Evolutionary conservation across 1,140 invertebrate genomes (phyloP), one percentile per base, ranked within the genome.

Genomic region (Drosophila leontia): DNA sequence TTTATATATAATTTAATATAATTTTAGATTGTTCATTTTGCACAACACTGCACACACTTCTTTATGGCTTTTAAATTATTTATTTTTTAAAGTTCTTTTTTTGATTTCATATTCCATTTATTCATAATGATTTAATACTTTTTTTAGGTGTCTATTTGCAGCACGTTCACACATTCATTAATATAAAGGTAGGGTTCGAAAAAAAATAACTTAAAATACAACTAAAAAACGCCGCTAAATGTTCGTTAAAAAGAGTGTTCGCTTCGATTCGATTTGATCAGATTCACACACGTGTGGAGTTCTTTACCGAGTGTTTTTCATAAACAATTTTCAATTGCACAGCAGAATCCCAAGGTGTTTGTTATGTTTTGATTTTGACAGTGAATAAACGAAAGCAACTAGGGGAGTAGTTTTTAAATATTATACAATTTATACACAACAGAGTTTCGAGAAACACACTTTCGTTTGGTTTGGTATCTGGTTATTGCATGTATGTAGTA

Each of bases 301-400:
- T 78, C 45, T 78, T 67, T 82, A 65, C 75, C 63, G 55, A 88
- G 86, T 88, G 85, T 88, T 88, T 88, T 88, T 88, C 85, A 82
- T 70, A 68, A 80, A 63, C 57, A 59, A 69, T 69, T 78, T 56
- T 79, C 59, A 71, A 50, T 79, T 81, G 60, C 85, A 90, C 85
- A 85, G 53, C 53, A 78, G 71, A 84, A 58, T 65, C 65, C 50
- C 60, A 60, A 37, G 48, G 64, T 64, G 70, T 53, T 56, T 56
- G 53, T 39, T 56, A 26, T 37, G 51, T 23, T 55, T 55, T 55
- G 12, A 13, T 37, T 55, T 55, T 3, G 57, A 44, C 15, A 65
- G 19, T 56, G 42, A 44, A 26, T 65, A 65, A 65, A 64, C 62
- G 39, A 62, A 65, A 29, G 39, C 23, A 57, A 62, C 62, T 44